These are phyloP conservation scores for Oxycera nigricornis DNA, from an alignment of 2,888 invertebrate species.

Conservation along the genomic window DNA sequence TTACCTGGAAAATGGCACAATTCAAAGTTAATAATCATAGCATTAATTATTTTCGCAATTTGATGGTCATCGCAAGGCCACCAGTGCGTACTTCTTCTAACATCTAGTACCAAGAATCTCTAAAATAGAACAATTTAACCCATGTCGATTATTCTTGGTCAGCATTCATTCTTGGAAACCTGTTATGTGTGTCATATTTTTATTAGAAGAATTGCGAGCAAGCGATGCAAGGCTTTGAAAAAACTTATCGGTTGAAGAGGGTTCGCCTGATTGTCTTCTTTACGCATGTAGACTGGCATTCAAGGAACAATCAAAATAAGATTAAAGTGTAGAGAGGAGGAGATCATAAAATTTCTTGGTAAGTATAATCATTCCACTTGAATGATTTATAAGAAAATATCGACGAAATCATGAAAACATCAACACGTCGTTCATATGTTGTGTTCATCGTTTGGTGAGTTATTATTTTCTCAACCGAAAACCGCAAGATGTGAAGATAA, in stretches of 20 bases:
- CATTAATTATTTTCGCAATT: not conserved
- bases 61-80: not conserved
- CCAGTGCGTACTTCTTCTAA: not conserved
- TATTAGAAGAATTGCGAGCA: no score
- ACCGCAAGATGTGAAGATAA: no score
- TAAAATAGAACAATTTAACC: not conserved
- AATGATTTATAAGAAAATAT: not conserved
- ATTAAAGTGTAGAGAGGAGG: not conserved
- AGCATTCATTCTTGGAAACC: not conserved
- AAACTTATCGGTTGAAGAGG: not conserved
- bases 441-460: no score
- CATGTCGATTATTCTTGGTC: not conserved
- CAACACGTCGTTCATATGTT: no score
- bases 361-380: not conserved
- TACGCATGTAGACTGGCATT: not conserved
- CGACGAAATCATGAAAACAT: not conserved
- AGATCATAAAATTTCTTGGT: not conserved
- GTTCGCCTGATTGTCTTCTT: not conserved
- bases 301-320: not conserved
- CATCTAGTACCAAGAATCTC: not conserved
- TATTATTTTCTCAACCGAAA: no score
- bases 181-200: not conserved
- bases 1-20: not conserved
- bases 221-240: not conserved
- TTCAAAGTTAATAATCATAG: not conserved